Conservation (phyloP, 2,888 invertebrate species). For the Crocallis elinguaria region DNA sequence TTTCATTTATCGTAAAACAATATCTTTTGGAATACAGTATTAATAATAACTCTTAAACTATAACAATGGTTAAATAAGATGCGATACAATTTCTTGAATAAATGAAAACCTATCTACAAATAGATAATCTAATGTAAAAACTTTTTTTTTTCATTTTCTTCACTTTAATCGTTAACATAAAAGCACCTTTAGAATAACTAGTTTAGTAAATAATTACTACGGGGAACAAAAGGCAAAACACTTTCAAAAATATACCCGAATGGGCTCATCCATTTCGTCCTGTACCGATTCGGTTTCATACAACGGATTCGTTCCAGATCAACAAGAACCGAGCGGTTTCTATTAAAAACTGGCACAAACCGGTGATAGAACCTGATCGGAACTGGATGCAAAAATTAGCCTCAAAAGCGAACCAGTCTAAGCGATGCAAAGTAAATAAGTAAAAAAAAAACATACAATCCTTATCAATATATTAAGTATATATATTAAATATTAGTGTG, state of each 20-base stretch:
- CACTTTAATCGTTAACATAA: slow-evolving; percentile 34
- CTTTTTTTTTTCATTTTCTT: slow-evolving; percentile 31
- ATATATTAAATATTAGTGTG: no score
- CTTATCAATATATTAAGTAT: no score
- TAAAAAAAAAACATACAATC: no score
- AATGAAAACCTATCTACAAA: slow-evolving; percentile 34
- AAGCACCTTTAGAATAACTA: slow-evolving; percentile 56
- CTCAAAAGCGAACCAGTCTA: neutral
- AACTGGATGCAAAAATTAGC: neutral
- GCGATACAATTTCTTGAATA: slow-evolving; percentile 30
- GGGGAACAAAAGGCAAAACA: slow-evolving; percentile 43
- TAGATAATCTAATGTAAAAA: slow-evolving; percentile 19
- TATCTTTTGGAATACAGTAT: slow-evolving; percentile 25
- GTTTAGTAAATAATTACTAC: slow-evolving; percentile 56
- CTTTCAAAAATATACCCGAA: no score
- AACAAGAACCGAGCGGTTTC: no score
- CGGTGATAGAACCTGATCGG: no score
- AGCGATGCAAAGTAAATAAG: slow-evolving; percentile 35
- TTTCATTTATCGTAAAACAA: slow-evolving; percentile 8
- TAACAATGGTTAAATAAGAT: slow-evolving; percentile 31
- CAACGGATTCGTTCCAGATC: neutral
- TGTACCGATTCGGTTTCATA: neutral
- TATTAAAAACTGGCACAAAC: neutral
- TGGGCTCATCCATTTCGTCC: no score
- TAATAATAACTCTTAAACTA: slow-evolving; percentile 17